Conservation (phyloP, 2,797 vertebrate genomes). For the Hypotaenidia okinawae region DNA sequence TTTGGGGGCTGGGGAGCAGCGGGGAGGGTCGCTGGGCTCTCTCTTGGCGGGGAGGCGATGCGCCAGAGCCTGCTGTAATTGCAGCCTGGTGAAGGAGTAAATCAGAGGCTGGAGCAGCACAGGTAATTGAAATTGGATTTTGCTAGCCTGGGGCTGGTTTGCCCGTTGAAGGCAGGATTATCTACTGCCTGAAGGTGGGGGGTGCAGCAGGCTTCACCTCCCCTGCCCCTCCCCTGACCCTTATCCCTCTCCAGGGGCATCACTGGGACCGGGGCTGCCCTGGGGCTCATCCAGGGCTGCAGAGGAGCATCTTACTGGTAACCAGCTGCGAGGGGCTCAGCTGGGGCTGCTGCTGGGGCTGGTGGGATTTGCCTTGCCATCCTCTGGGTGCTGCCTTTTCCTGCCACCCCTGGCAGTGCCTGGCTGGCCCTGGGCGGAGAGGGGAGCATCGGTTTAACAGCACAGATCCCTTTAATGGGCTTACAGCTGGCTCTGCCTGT, state of each 20-base stretch:
- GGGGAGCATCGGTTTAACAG: not conserved
- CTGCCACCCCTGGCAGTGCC: not conserved
- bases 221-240: too few species aligned
- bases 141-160: not conserved
- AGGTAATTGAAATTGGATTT: constrained; percentile 14
- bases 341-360: not conserved
- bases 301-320: not conserved
- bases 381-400: not conserved
- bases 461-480: not conserved
- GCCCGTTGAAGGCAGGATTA: not conserved
- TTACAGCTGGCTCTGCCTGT: not conserved
- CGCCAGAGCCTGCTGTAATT: not conserved
- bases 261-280: not conserved
- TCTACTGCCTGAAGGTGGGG: not conserved
- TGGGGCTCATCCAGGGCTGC: not conserved
- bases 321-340: not conserved
- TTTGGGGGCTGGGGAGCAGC: not conserved
- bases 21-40: not conserved
- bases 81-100: not conserved
- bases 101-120: not conserved
- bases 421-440: not conserved
- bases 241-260: not conserved
- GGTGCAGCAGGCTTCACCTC: not conserved
- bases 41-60: rapidly evolving
- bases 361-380: not conserved